phyloP scores from a whole-genome alignment of 2,888 invertebrate species.

The Stenichneumon culpator region DNA sequence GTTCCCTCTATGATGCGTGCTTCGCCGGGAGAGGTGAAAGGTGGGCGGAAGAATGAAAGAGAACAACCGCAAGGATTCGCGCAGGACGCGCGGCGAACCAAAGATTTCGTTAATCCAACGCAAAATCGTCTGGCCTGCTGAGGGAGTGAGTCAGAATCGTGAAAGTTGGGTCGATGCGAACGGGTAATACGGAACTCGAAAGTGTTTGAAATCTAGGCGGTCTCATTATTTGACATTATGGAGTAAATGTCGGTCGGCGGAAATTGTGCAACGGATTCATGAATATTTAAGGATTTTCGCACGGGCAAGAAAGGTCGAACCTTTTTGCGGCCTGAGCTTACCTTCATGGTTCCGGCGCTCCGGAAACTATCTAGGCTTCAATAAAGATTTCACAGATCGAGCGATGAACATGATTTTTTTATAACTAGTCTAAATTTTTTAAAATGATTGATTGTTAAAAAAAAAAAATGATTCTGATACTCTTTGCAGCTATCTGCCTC shows the following conservation, averaged over 20 bases:
- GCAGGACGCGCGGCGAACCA: constrained; percentile 6
- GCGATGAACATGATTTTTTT: neutral
- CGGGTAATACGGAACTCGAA: constrained; percentile 7
- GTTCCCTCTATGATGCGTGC: constrained; percentile 39
- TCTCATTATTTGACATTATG: neutral
- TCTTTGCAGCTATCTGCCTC: too few species aligned
- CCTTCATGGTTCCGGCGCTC: neutral
- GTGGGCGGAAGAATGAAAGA: constrained; percentile 66
- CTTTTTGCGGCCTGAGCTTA: neutral
- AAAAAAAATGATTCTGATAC: too few species aligned
- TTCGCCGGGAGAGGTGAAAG: constrained; percentile 67
- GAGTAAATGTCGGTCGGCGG: neutral
- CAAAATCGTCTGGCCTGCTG: constrained; percentile 30
- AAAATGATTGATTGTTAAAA: neutral
- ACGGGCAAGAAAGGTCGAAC: neutral
- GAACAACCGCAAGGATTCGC: constrained; percentile 36
- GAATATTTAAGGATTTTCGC: neutral
- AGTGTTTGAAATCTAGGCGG: neutral
- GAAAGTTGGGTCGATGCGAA: constrained; percentile 42
- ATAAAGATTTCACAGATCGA: neutral
- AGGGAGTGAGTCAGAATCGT: constrained; percentile 38
- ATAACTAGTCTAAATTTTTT: neutral
- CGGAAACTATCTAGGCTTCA: neutral
- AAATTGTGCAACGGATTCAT: neutral
- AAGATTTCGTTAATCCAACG: constrained; percentile 43